Evolutionary conservation across 2,888 invertebrate genomes (phyloP).

Genomic region (Lasioglossum villosulum): DNA sequence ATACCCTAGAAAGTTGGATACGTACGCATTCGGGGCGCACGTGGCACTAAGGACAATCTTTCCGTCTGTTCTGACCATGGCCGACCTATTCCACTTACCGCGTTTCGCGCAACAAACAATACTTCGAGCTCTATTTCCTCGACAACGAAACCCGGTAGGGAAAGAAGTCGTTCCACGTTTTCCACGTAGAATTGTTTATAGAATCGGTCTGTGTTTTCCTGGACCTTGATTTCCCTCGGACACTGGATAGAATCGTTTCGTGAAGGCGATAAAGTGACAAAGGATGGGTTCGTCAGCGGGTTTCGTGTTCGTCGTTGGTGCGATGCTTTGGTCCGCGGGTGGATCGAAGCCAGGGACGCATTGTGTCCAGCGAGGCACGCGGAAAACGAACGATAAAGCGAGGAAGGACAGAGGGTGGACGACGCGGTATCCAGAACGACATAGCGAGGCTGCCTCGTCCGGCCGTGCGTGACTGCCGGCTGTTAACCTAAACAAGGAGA

Average conservation of each 20-base stretch:
- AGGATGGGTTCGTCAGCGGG: neutral
- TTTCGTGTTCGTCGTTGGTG: neutral
- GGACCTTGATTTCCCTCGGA: neutral
- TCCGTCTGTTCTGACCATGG: neutral
- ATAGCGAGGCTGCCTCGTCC: slow-evolving; percentile 42
- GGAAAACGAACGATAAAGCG: slow-evolving; percentile 45
- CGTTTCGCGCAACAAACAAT: neutral
- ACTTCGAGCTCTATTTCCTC: neutral
- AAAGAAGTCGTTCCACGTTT: neutral
- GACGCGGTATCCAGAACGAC: slow-evolving; percentile 42
- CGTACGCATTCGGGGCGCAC: neutral
- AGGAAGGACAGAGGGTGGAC: slow-evolving; percentile 41
- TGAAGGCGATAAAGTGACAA: neutral
- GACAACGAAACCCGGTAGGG: neutral
- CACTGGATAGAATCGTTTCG: neutral
- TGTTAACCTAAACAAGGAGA: slow-evolving; percentile 76
- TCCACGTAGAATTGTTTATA: neutral
- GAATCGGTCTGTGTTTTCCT: neutral
- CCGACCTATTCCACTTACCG: slow-evolving; percentile 5
- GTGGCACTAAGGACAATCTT: slow-evolving; percentile 6
- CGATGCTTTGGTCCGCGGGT: neutral
- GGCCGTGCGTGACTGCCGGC: slow-evolving; percentile 76
- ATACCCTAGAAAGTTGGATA: neutral
- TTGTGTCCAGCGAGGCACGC: slow-evolving; percentile 30
- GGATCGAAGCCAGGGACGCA: slow-evolving; percentile 49